phyloP scores from a whole-genome alignment of 2,797 vertebrate genomes.

The Falco novaeseelandiae region DNA sequence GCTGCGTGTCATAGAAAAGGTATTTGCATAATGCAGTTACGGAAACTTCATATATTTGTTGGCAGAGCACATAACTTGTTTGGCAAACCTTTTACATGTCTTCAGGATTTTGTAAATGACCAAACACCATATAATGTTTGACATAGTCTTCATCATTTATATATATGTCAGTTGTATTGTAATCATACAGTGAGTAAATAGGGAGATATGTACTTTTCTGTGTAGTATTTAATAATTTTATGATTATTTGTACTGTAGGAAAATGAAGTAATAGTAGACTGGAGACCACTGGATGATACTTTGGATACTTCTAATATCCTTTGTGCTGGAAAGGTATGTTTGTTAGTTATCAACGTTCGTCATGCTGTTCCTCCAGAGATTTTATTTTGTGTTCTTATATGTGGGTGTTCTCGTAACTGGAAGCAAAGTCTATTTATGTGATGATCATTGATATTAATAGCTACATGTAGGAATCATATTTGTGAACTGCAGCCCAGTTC shows the following conservation, averaged over 20 bases:
- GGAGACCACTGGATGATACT: slow-evolving; percentile 89
- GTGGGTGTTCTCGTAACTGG: background rate
- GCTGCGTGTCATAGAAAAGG: slow-evolving; percentile 91
- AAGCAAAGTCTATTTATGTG: background rate
- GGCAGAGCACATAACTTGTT: fast-evolving
- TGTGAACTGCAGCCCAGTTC: background rate
- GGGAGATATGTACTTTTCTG: background rate
- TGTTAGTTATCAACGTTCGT: background rate
- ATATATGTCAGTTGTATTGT: background rate
- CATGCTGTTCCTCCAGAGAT: background rate
- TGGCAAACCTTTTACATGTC: background rate
- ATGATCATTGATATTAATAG: background rate
- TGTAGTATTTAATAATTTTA: background rate
- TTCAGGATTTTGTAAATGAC: background rate
- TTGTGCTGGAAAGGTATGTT: slow-evolving; percentile 91
- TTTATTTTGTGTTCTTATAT: background rate
- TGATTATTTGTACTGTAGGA: slow-evolving; percentile 80
- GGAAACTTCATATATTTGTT: background rate
- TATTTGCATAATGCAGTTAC: slow-evolving; percentile 50
- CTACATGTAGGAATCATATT: background rate
- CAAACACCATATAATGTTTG: background rate
- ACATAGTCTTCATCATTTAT: background rate
- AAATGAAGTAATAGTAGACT: slow-evolving; percentile 90
- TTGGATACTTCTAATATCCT: slow-evolving; percentile 93
- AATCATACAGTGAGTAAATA: background rate